Evolutionary conservation across 2,888 invertebrate species (phyloP).

Genomic region (Orthosia gracilis): DNA sequence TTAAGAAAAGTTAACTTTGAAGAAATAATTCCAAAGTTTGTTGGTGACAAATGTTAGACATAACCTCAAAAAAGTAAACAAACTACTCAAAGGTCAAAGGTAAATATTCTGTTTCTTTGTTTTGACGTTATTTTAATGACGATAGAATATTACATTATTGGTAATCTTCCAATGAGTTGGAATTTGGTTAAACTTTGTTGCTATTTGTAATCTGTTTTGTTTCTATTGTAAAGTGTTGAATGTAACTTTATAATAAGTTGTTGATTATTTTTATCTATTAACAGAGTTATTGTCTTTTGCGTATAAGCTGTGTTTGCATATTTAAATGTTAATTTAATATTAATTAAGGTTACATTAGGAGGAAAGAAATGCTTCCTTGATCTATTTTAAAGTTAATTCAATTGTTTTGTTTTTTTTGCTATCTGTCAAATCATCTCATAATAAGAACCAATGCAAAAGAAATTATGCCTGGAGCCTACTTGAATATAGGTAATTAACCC

Average conservation of each 20-base stretch:
- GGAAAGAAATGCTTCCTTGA: not conserved
- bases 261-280: constrained; percentile 2
- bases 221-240: not conserved
- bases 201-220: not conserved
- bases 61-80: constrained; percentile 74
- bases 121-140: constrained; percentile 28
- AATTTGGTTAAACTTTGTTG: constrained; percentile 10
- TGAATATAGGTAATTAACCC: not conserved
- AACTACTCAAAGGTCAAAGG: constrained; percentile 62
- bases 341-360: not conserved
- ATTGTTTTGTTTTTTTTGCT: not conserved
- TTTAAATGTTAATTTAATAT: not conserved
- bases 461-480: constrained; percentile 20
- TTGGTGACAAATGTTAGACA: constrained; percentile 50
- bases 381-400: not conserved
- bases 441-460: constrained; percentile 23
- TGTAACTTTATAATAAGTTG: not conserved
- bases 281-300: not conserved
- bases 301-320: not conserved
- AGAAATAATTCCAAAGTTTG: constrained; percentile 31
- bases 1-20: constrained; percentile 31
- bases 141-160: constrained; percentile 3
- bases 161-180: constrained; percentile 34
- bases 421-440: constrained; percentile 29
- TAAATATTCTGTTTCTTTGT: constrained; percentile 59